Conservation (phyloP, 2,888 invertebrate species). For the Ypsolopha sequella region DNA sequence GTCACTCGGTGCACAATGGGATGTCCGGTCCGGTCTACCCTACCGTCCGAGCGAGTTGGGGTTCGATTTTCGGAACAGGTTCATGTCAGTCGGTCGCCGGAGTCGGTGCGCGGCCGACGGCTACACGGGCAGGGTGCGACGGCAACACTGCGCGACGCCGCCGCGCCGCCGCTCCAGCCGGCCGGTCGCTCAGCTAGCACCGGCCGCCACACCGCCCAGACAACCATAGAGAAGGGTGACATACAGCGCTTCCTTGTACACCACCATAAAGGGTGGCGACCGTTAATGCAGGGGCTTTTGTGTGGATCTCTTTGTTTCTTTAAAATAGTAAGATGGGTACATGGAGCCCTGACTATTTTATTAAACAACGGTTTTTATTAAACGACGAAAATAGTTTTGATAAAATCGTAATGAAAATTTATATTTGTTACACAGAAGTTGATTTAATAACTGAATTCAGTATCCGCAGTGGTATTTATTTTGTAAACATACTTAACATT, state of each 20-base stretch:
- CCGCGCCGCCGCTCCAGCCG: slow-evolving; percentile 3
- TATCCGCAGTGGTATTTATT: too few species aligned
- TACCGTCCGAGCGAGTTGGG: slow-evolving; percentile 12
- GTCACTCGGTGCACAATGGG: slow-evolving; percentile 54
- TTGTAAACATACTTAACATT: too few species aligned
- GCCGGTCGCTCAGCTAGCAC: slow-evolving; percentile 26
- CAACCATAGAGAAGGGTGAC: slow-evolving; percentile 56
- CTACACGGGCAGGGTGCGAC: slow-evolving; percentile 62
- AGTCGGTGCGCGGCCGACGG: slow-evolving; percentile 33
- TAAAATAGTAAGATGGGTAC: too few species aligned
- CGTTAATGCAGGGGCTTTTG: slow-evolving; percentile 20
- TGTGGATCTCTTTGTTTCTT: background rate
- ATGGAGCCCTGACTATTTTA: too few species aligned
- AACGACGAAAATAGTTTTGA: too few species aligned
- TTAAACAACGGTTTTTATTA: too few species aligned
- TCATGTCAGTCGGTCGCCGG: background rate
- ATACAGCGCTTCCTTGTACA: slow-evolving; percentile 46
- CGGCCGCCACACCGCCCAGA: slow-evolving; percentile 27
- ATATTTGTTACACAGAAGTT: too few species aligned
- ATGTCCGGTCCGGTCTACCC: slow-evolving; percentile 36
- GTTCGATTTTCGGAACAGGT: background rate
- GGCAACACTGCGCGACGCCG: slow-evolving; percentile 46
- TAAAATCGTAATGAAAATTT: too few species aligned
- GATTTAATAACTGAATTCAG: too few species aligned
- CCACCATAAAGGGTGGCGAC: slow-evolving; percentile 40